Evolutionary conservation across 2,888 invertebrate genomes (phyloP), one percentile per base, ranked within the genome.

Genomic region (Philereme transversata): DNA sequence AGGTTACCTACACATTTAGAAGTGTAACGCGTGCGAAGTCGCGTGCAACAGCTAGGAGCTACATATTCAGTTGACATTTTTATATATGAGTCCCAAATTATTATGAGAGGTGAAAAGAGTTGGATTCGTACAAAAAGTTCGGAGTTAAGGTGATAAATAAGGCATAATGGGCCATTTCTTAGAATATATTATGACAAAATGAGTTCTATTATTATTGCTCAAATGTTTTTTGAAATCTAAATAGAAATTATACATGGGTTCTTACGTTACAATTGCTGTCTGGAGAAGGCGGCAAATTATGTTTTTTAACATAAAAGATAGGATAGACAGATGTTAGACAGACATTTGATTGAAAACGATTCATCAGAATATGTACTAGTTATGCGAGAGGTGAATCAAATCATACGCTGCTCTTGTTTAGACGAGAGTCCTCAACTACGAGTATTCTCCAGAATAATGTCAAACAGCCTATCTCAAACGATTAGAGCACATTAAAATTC

Each of bases 161-260:
- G 67, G 75, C 73, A 80, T 83, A 86, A 86, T 86, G 83, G 84
- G 70, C 86, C 80, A 86, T 86, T 85, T 73, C 82, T 83, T 73
- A 74, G 74, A 81, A 84, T 84, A 82, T 84, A 79, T 81, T 81
- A 83, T 77, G 80, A 81, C 78, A 80, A 83, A 82, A 79, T 80
- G 77, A 78, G 78, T 76, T 73, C 77, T 77, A 73, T 78, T 79
- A 77, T 79, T 71, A 71, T 68, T 64, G 61, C 65, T 67, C 59
- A 66, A 64, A 64, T 59, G 50, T 56, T 64, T 65, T 68, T 51
- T 60, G 53, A 51, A 60, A 54, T 47, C 46, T 57, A 46, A 54
- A 44, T 49, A 51, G 51, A 47, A 53, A 50, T 51, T 35, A 53
- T 50, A 33, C 57, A 45, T 11, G 48, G 40, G 11, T 41, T 47